These are phyloP conservation scores for Monochamus saltuarius DNA, from an alignment of 1,140 invertebrate species.

Conservation along the genomic window DNA sequence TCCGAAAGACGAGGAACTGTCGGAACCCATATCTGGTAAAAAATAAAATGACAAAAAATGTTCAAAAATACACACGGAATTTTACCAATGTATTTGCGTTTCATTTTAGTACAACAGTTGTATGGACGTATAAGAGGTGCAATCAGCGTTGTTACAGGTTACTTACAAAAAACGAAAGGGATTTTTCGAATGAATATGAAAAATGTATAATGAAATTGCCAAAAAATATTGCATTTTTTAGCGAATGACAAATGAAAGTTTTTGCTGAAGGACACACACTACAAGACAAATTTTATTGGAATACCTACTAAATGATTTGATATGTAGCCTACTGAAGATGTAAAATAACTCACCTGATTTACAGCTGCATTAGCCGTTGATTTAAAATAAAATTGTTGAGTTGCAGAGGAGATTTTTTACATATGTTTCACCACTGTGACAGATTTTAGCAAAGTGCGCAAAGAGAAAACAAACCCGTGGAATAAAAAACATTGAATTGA, in stretches of 20 bases:
- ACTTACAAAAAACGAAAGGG: constrained; percentile 14
- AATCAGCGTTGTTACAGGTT: constrained; percentile 13
- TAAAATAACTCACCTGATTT: constrained; percentile 14
- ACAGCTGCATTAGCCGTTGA: constrained; percentile 16
- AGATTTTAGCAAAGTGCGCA: constrained; percentile 18
- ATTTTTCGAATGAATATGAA: constrained; percentile 14
- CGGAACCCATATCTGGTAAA: constrained; percentile 32
- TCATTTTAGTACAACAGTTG: constrained; percentile 14
- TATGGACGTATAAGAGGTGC: constrained; percentile 3
- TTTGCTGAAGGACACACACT: constrained; percentile 2
- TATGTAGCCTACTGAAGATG: not conserved
- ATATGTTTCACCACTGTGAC: constrained; percentile 20
- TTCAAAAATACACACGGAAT: constrained; percentile 9
- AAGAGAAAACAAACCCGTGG: constrained; percentile 18
- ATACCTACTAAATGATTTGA: not conserved
- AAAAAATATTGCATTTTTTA: constrained; percentile 1
- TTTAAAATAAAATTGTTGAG: constrained; percentile 10
- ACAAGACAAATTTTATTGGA: not conserved
- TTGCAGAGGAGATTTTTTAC: constrained; percentile 13
- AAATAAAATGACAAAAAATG: not conserved
- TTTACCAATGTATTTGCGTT: constrained; percentile 23
- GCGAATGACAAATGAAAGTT: not conserved
- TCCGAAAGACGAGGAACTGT: constrained; percentile 27
- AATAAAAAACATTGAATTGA: constrained; percentile 15
- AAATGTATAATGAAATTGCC: constrained; percentile 6